These are phyloP conservation scores for Muraenolepis orangiensis DNA, from an alignment of 2,797 vertebrate genomes.

Conservation along the genomic window DNA sequence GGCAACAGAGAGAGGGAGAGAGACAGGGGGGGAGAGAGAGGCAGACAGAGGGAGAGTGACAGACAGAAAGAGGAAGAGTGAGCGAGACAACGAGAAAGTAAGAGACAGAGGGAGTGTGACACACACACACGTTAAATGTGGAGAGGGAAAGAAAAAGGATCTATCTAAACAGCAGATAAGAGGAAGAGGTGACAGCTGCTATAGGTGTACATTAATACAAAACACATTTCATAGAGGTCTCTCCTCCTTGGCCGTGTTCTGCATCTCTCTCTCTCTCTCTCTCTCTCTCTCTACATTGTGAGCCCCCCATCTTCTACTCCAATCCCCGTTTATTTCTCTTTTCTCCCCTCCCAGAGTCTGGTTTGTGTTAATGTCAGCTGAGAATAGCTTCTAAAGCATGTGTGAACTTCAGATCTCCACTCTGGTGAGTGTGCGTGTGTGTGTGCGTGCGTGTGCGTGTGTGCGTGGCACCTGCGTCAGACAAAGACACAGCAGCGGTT, in stretches of 20 bases:
- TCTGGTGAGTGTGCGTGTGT: slow-evolving; percentile 43
- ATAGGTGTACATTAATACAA: slow-evolving; percentile 16
- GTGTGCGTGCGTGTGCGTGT: slow-evolving; percentile 33
- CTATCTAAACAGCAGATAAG: no score
- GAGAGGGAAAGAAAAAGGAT: slow-evolving; percentile 11
- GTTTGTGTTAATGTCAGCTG: slow-evolving; percentile 65
- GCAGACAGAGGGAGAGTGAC: no score
- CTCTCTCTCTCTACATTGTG: slow-evolving; percentile 26
- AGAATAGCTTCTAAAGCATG: slow-evolving; percentile 68
- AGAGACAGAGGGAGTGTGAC: no score
- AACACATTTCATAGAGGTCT: slow-evolving; percentile 47
- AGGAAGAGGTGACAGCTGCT: no score
- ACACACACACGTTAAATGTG: slow-evolving; percentile 7
- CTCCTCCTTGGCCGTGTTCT: no score
- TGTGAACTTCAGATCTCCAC: slow-evolving; percentile 66
- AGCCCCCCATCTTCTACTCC: slow-evolving; percentile 24
- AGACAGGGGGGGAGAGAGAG: no score
- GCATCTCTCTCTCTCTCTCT: slow-evolving; percentile 29
- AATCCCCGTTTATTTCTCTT: no score
- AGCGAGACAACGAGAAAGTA: slow-evolving; percentile 3
- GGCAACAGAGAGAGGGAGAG: no score
- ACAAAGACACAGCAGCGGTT: slow-evolving; percentile 54
- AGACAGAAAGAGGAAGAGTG: no score
- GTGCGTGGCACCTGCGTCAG: slow-evolving; percentile 48
- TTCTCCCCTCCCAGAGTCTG: slow-evolving; percentile 36